Evolutionary conservation across 1,140 invertebrate species (phyloP), one percentile per base, ranked within the genome.

Genomic region (Phthorimaea operculella): DNA sequence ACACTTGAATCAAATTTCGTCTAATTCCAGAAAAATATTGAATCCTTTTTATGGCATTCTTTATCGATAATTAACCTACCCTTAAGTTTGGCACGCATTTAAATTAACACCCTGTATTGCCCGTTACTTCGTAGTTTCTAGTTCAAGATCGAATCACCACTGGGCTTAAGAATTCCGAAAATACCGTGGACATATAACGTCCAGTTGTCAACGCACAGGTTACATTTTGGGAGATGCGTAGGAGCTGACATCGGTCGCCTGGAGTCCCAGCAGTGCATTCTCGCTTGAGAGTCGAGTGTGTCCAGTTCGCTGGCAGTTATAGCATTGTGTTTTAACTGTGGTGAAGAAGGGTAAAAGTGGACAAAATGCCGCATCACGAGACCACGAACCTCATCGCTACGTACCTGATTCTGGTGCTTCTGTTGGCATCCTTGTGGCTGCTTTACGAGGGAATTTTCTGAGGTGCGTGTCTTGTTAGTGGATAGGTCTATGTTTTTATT

Each of bases 381-480:
- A 85, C 85, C 45, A 85, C 83, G 44, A 87, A 76, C 69, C 74
- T 87, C 44, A 77, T 81, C 65, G 83, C 83, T 62, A 87, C 85
- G 64, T 87, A 87, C 66, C 72, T 86, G 59, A 87, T 87, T 72
- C 71, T 87, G 76, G 79, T 87, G 64, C 81, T 87, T 11, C 73
- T 86, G n/a, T 73, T 87, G n/a, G 76, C 82, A 51, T 80, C 81
- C 49, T 74, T 87, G 9, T 87, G 85, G 85, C 66, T 86, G 17
- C 74, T 87, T 52, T 87, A 87, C 72, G 78, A 83, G 28, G 85
- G 85, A 62, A 70, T 87, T 68, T 86, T 85, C 69, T 86, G 74
- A 85, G 74, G 82, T 84, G 70, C 72, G 3, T 59, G 45, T 54
- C 52, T 48, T 52, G 16, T 53, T 57, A 33, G 44, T 52, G 6